These are phyloP conservation scores for Troides helena DNA, from an alignment of 2,888 invertebrate genomes.

Conservation along the genomic window DNA sequence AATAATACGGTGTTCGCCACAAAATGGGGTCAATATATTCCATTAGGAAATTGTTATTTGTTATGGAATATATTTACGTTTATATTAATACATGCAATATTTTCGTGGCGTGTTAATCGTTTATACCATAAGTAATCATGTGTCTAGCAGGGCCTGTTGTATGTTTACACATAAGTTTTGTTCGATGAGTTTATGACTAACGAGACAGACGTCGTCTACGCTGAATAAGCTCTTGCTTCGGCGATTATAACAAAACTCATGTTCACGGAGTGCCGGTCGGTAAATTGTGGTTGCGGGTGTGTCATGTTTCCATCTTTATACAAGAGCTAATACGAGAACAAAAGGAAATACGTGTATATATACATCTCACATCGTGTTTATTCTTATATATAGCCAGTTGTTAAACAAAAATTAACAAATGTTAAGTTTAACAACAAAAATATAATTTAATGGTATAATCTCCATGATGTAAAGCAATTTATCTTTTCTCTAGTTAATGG, in stretches of 20 bases:
- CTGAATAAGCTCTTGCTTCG: constrained; percentile 23
- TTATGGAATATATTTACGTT: no score
- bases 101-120: no score
- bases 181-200: constrained; percentile 28
- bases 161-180: constrained; percentile 23
- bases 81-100: no score
- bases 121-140: neutral
- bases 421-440: constrained; percentile 22
- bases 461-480: neutral
- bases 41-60: no score
- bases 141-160: constrained; percentile 5
- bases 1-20: no score
- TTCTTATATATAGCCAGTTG: constrained; percentile 1
- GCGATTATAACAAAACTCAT: constrained; percentile 27
- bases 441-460: no score
- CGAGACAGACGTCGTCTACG: constrained; percentile 21
- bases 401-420: neutral
- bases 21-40: no score
- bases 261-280: constrained; percentile 26
- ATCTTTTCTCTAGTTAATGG: constrained; percentile 3
- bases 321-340: constrained; percentile 14
- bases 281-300: constrained; percentile 43
- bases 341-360: constrained; percentile 18
- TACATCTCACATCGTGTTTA: constrained; percentile 9
- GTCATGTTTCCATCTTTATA: constrained; percentile 21